Evolutionary conservation across 2,797 vertebrate genomes (phyloP).

Genomic region (Dipus sagitta): DNA sequence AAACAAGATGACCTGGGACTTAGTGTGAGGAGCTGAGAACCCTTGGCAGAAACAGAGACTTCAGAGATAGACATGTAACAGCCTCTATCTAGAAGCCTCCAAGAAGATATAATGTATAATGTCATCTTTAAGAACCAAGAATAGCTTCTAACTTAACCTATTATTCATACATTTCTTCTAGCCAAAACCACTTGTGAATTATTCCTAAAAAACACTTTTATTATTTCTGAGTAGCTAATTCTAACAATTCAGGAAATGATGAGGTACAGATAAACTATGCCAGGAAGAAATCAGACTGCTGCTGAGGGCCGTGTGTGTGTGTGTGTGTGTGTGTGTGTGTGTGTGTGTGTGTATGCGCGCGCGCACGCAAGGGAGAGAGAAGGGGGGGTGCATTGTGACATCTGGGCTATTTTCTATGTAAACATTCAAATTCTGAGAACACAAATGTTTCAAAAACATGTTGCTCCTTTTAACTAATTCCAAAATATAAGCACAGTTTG

Average conservation of each 20-base stretch:
- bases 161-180: constrained; percentile 24
- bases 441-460: constrained; percentile 29
- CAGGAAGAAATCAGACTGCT: neutral
- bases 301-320: neutral
- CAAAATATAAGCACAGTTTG: constrained; percentile 47
- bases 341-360: neutral
- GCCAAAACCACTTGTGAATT: constrained; percentile 24
- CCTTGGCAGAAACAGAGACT: neutral
- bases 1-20: neutral
- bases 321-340: neutral
- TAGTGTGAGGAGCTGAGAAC: neutral
- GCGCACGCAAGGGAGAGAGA: too few species aligned
- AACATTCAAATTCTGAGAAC: constrained; percentile 36
- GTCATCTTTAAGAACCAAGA: neutral
- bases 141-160: constrained; percentile 19
- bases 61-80: neutral
- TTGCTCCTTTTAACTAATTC: constrained; percentile 56
- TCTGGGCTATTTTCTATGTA: neutral
- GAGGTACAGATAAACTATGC: neutral
- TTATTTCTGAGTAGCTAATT: neutral
- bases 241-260: neutral
- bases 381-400: neutral
- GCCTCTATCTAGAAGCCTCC: neutral
- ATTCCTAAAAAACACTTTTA: constrained; percentile 44
- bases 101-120: neutral